Conservation (phyloP, 2,888 invertebrate species). For the Cantharis lateralis region DNA sequence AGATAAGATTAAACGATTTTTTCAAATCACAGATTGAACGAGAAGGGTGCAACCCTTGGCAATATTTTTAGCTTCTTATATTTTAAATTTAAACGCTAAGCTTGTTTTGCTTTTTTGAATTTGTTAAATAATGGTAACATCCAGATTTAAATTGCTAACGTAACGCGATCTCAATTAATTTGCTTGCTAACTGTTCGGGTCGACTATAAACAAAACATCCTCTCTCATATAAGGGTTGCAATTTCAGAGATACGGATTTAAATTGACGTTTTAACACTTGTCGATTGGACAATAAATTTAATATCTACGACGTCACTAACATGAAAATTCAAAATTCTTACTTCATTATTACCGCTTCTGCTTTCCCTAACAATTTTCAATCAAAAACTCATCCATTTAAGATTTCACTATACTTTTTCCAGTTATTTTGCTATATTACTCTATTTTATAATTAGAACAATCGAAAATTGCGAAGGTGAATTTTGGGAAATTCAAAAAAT, state of each 20-base stretch:
- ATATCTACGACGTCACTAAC: not conserved
- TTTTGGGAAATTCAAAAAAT: no score
- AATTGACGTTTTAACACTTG: not conserved
- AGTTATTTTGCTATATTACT: no score
- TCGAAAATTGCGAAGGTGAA: no score
- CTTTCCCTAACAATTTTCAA: not conserved
- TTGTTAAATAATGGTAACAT: not conserved
- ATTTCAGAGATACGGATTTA: not conserved
- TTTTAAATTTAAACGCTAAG: not conserved
- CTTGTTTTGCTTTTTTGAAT: not conserved
- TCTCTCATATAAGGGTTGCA: not conserved
- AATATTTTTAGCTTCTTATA: constrained; percentile 14
- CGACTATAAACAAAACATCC: not conserved
- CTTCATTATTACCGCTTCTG: not conserved
- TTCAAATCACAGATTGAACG: constrained; percentile 46
- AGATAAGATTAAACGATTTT: constrained; percentile 47
- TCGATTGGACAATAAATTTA: not conserved
- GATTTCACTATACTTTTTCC: no score
- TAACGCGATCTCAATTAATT: not conserved
- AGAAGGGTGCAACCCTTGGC: constrained; percentile 38
- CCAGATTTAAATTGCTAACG: not conserved
- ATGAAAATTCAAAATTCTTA: not conserved
- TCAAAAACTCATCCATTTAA: no score
- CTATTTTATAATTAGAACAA: no score
- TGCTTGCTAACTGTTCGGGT: not conserved